Evolutionary conservation across 2,888 invertebrate genomes (phyloP).

Genomic region (Drosophila putrida): DNA sequence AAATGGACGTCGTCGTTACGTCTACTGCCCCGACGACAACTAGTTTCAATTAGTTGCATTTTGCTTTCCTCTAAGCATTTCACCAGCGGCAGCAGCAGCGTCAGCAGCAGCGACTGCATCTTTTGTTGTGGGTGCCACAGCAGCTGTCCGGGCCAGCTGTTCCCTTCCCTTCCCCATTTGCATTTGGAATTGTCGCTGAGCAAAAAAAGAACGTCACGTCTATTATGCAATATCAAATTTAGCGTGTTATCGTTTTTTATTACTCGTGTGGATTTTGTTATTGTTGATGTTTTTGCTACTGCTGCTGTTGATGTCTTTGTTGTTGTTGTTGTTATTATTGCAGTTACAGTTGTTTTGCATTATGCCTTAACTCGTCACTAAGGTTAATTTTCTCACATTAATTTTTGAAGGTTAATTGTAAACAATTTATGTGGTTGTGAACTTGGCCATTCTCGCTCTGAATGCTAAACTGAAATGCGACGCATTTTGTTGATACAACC

Average conservation of each 20-base stretch:
- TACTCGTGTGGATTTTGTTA: constrained; percentile 29
- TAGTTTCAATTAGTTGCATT: constrained; percentile 70
- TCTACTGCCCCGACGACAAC: constrained; percentile 45
- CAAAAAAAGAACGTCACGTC: constrained; percentile 28
- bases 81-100: not conserved
- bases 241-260: constrained; percentile 67
- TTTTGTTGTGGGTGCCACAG: constrained; percentile 45
- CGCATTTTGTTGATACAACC: constrained; percentile 20
- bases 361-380: constrained; percentile 68
- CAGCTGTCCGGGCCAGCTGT: constrained; percentile 68
- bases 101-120: constrained; percentile 18
- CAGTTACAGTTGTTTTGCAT: constrained; percentile 41
- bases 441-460: constrained; percentile 23
- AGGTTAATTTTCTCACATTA: constrained; percentile 76
- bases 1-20: constrained; percentile 62
- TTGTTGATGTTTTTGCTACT: constrained; percentile 32
- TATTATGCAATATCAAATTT: constrained; percentile 73
- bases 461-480: constrained; percentile 14
- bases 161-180: constrained; percentile 62
- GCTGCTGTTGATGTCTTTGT: constrained; percentile 39
- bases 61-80: constrained; percentile 52
- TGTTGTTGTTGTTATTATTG: constrained; percentile 45
- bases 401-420: constrained; percentile 73
- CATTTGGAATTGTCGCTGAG: constrained; percentile 43
- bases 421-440: constrained; percentile 47